Evolutionary conservation across 2,797 vertebrate species (phyloP).

Genomic region (Diceros bicornis): DNA sequence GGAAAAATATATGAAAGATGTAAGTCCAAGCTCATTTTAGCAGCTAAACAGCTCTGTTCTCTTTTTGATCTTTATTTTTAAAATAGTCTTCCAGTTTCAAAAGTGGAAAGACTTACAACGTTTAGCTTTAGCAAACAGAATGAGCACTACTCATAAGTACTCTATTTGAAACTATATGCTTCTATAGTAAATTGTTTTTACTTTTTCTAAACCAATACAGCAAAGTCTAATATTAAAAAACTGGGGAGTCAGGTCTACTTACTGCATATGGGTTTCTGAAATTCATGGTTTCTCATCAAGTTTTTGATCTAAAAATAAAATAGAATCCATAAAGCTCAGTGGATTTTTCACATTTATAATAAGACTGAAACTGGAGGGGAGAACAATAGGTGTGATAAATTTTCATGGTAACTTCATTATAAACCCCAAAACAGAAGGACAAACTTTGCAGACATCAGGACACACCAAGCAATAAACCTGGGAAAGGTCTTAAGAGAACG

Average conservation of each 20-base stretch:
- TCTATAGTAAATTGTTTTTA: constrained; percentile 31
- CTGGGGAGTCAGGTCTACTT: background rate
- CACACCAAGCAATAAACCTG: background rate
- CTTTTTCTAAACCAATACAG: background rate
- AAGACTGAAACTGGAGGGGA: background rate
- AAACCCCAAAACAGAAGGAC: background rate
- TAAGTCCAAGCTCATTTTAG: background rate
- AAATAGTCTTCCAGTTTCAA: constrained; percentile 24
- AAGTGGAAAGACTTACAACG: background rate
- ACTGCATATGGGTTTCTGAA: background rate
- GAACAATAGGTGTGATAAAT: background rate
- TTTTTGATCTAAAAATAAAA: constrained; percentile 40
- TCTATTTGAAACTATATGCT: background rate
- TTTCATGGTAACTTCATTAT: background rate
- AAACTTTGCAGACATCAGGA: background rate
- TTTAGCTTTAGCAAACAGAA: background rate
- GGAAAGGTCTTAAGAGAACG: background rate
- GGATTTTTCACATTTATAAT: background rate
- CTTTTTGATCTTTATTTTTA: background rate
- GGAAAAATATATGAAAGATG: background rate
- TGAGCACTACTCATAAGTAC: background rate
- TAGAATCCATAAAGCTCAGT: background rate
- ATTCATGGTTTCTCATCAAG: background rate
- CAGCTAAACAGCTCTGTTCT: background rate
- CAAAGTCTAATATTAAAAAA: constrained; percentile 47